Evolutionary conservation across 2,113 vertebrate species (phyloP), one percentile per base, ranked within the genome.

Genomic region (Prionailurus viverrinus): DNA sequence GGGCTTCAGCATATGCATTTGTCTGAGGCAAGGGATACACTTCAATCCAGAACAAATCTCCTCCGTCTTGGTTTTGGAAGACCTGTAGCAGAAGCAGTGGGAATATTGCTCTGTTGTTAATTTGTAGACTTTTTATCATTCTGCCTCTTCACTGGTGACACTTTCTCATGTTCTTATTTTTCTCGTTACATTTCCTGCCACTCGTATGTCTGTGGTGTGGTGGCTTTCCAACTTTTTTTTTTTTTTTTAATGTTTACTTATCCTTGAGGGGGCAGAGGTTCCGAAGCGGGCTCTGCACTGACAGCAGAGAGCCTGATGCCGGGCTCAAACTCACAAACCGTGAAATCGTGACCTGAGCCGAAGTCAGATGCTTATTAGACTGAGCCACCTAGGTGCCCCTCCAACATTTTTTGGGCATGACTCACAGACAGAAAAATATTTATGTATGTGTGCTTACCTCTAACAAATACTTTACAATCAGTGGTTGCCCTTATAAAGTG

Each of bases 91-190:
- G 69, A 74, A 94, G 0, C 63, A 2, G 48, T 36, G 58, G 69
- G 27, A 31, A 16, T 14, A 18, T 3, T 41, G n/a, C 48, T 29
- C 0, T 18, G 4, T 11, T 16, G 14, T 15, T 61, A 3, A 58
- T 96, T 10, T 74, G 36, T 53, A 29, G 10, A 0, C 25, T 95
- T 39, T 71, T 27, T 21, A 23, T 84, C 36, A 33, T 81, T 53
- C 27, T n/a, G 6, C 0, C 21, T 66, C 27, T 36, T 36, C 5
- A 33, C 0, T 21, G 21, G 14, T 31, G 27, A 51, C 73, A 53
- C 5, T 33, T 91, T 97, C 36, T 93, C 90, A 66, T 4, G 53
- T 68, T 16, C 19, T 71, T 86, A 31, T 36, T 79, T 6, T 19
- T 23, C 5, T 74, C 66, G 31, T 73, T 39, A 5, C 31, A 14